Evolutionary conservation across 2,797 vertebrate genomes (phyloP).

Genomic region (Muscicapa comitata): DNA sequence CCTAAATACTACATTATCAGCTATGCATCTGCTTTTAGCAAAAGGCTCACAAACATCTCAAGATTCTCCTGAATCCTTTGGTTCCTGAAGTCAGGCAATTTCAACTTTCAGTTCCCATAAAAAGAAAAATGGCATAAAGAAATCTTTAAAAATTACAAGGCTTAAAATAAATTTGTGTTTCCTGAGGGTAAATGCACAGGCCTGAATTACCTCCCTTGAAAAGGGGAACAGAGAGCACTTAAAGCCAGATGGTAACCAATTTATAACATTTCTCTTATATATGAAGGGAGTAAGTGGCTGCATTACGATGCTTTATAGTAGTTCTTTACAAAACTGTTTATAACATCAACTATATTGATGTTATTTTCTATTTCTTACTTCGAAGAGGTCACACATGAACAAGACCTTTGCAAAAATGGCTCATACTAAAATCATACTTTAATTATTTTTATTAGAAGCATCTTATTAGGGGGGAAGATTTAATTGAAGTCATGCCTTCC

Average conservation of each 20-base stretch:
- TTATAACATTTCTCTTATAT: not conserved
- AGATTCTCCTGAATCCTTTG: not conserved
- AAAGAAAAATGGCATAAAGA: not conserved
- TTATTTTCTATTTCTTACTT: not conserved
- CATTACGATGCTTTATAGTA: not conserved
- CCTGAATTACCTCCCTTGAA: not conserved
- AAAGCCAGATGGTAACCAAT: not conserved
- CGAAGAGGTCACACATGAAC: not conserved
- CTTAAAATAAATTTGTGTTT: not conserved
- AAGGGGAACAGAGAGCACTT: not conserved
- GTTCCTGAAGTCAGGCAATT: not conserved
- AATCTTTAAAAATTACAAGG: not conserved
- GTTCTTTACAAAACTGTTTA: not conserved
- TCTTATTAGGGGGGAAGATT: not conserved
- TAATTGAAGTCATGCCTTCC: not conserved
- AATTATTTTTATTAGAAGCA: not conserved
- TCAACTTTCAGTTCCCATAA: not conserved
- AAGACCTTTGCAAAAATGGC: not conserved
- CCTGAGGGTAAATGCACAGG: not conserved
- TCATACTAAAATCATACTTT: not conserved
- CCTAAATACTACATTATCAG: not conserved
- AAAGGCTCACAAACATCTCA: not conserved
- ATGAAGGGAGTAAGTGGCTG: not conserved
- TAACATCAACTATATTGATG: not conserved
- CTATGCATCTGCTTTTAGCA: accelerated